phyloP scores from a whole-genome alignment of 2,113 vertebrate species.

The Phalacrocorax aristotelis region DNA sequence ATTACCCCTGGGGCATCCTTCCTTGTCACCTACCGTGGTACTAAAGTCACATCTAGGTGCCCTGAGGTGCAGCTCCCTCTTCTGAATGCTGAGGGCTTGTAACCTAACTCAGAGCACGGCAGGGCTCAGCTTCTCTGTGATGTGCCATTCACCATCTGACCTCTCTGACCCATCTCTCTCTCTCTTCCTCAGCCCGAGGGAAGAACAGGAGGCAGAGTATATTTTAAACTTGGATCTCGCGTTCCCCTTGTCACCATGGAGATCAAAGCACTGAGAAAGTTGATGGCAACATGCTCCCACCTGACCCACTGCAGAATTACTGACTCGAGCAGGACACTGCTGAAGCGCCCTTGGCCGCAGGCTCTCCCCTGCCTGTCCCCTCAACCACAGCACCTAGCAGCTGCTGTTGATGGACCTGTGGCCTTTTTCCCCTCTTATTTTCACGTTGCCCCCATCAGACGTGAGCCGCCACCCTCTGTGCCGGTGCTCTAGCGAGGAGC shows the following conservation, averaged over 20 bases:
- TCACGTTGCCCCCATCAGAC: not conserved
- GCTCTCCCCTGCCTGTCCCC: not conserved
- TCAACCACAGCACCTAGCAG: not conserved
- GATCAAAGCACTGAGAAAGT: slow-evolving; percentile 8
- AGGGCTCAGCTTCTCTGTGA: not conserved
- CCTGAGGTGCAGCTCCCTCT: not conserved
- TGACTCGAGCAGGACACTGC: not conserved
- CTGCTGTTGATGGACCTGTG: not conserved
- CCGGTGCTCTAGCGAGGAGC: not conserved
- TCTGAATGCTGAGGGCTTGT: accelerated
- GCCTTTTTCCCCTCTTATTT: not conserved
- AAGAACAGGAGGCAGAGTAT: slow-evolving; percentile 94
- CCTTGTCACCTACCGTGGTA: accelerated
- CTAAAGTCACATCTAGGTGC: not conserved
- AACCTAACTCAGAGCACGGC: not conserved
- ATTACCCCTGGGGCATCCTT: not conserved
- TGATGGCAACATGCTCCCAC: not conserved
- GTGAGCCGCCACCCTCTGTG: not conserved
- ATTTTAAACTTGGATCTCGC: slow-evolving; percentile 76
- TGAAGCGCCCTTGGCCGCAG: not conserved
- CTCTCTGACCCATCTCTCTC: not conserved
- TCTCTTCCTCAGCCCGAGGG: slow-evolving; percentile 80
- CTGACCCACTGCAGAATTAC: not conserved
- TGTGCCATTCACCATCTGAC: accelerated
- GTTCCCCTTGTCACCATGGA: slow-evolving; percentile 2